A percentile compares a stretch with the other conserved stretches of the same genome.
phyloP scores from a whole-genome alignment of 2,797 vertebrate species.

The Melanitta fusca region DNA sequence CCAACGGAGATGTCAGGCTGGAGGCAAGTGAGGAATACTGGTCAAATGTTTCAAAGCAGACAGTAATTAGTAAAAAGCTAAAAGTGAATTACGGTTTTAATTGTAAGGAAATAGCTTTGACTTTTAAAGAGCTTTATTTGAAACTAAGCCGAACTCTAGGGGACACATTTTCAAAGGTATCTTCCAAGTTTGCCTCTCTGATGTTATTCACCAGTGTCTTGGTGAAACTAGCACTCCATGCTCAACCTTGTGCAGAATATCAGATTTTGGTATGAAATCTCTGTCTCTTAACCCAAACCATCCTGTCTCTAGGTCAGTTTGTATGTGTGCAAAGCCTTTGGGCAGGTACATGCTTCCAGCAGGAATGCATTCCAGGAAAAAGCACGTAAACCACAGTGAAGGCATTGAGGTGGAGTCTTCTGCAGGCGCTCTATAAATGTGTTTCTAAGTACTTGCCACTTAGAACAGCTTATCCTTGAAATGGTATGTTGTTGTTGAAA shows the following conservation, averaged over 20 bases:
- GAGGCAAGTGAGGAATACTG: not conserved
- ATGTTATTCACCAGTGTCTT: not conserved
- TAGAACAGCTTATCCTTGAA: conserved; percentile 19
- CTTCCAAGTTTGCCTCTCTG: not conserved
- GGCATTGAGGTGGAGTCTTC: not conserved
- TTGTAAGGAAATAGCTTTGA: not conserved
- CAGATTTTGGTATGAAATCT: not conserved
- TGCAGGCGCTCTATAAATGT: not conserved
- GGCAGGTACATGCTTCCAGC: not conserved
- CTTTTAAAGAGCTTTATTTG: not conserved
- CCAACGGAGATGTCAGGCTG: not conserved
- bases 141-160: not conserved
- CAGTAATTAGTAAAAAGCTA: not conserved
- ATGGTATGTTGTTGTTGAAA: not conserved
- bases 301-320: not conserved
- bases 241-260: not conserved
- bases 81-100: not conserved
- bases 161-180: not conserved
- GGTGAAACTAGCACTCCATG: not conserved
- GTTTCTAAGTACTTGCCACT: not conserved
- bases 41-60: not conserved
- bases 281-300: not conserved
- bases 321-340: not conserved
- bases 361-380: not conserved
- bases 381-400: not conserved